Percentiles rank a stretch among this genome's conserved stretches.
phyloP scores from a whole-genome alignment of 2,113 vertebrate species.

The Eptatretus burgeri region DNA sequence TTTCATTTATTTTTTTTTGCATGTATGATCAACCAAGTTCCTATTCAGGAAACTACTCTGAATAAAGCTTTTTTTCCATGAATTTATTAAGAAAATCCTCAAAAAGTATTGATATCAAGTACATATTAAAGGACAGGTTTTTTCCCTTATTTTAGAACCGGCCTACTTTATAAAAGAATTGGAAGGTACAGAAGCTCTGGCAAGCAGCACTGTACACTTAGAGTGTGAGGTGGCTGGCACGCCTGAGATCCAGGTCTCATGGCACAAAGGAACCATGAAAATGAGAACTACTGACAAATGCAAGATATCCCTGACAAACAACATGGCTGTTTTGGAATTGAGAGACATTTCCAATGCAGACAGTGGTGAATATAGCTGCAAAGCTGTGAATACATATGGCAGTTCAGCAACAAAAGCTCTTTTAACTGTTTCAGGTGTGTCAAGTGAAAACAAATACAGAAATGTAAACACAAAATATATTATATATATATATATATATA shows the following conservation, averaged over 20 bases:
- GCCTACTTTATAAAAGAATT: not conserved
- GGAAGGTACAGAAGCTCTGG: not conserved
- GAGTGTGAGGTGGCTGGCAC: conserved; percentile 6
- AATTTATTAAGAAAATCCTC: too few species aligned
- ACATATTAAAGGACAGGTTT: conserved; percentile 22
- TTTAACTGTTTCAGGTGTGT: not conserved
- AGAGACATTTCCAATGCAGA: not conserved
- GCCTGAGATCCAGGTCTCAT: conserved; percentile 2
- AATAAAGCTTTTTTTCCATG: too few species aligned
- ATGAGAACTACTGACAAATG: not conserved
- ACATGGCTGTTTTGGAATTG: not conserved
- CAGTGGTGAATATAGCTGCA: conserved; percentile 1
- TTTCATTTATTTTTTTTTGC: too few species aligned
- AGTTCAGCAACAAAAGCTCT: not conserved
- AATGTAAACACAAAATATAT: too few species aligned
- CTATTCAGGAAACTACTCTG: too few species aligned
- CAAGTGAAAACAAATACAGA: not conserved
- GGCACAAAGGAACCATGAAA: not conserved
- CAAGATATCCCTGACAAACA: not conserved
- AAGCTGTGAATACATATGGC: not conserved
- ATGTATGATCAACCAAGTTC: too few species aligned
- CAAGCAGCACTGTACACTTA: not conserved
- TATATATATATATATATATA: too few species aligned
- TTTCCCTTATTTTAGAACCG: conserved; percentile 14
- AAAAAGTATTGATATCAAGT: too few species aligned